Evolutionary conservation across 2,888 invertebrate species (phyloP).

Genomic region (Spodoptera picta): DNA sequence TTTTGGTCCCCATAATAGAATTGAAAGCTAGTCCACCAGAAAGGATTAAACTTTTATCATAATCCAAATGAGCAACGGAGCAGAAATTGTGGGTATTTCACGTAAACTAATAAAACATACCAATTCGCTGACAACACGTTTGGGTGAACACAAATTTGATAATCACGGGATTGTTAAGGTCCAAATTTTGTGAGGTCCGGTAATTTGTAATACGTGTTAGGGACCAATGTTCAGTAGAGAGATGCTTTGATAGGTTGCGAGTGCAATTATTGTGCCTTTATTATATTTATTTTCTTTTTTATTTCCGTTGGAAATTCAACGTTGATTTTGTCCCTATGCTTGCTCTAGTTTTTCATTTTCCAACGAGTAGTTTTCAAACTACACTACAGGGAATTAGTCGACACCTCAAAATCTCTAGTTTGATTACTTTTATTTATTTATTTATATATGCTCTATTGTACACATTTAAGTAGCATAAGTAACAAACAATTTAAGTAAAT

Average conservation of each 20-base stretch:
- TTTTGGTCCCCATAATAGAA: constrained; percentile 56
- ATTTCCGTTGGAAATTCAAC: too few species aligned
- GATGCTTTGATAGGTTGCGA: not conserved
- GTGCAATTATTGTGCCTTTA: not conserved
- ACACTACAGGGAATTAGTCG: too few species aligned
- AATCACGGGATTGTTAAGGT: constrained; percentile 43
- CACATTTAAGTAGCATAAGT: too few species aligned
- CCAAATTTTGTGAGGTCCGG: constrained; percentile 49
- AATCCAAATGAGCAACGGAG: constrained; percentile 50
- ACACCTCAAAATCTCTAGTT: too few species aligned
- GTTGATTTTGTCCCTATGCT: too few species aligned
- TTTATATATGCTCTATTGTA: too few species aligned
- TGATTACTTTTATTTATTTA: too few species aligned
- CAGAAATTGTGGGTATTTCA: constrained; percentile 43
- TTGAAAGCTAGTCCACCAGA: constrained; percentile 53
- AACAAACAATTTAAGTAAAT: too few species aligned
- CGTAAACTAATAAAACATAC: constrained; percentile 61
- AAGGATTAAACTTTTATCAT: constrained; percentile 66
- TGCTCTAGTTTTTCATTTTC: too few species aligned
- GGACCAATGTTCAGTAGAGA: not conserved
- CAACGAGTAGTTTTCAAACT: too few species aligned
- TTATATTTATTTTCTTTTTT: too few species aligned
- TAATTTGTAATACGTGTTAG: constrained; percentile 48
- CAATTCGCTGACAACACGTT: constrained; percentile 58
- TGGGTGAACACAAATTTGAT: constrained; percentile 61